These are phyloP conservation scores for Drosophila mayaguana DNA, from an alignment of 2,888 invertebrate genomes.

Conservation along the genomic window DNA sequence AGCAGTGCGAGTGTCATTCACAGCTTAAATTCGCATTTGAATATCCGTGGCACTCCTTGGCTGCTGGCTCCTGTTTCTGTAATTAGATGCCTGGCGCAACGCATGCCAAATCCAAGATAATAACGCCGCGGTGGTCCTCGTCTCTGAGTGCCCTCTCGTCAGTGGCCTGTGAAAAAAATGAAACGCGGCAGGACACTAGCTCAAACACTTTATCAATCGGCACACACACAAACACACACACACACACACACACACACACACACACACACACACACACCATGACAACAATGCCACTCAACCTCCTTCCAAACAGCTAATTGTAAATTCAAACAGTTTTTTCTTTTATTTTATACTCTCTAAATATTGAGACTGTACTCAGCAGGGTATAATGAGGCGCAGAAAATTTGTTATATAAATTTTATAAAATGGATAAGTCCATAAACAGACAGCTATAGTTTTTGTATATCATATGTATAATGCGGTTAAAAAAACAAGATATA, in stretches of 20 bases:
- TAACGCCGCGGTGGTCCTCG: constrained; percentile 77
- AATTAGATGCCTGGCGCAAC: constrained; percentile 75
- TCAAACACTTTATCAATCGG: constrained; percentile 73
- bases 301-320: constrained; percentile 73
- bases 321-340: constrained; percentile 71
- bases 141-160: constrained; percentile 70
- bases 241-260: constrained; percentile 43
- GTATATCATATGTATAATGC: too few relatives aligned
- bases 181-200: constrained; percentile 71
- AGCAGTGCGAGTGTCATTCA: constrained; percentile 61
- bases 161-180: constrained; percentile 65
- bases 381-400: neutral
- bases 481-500: too few relatives aligned
- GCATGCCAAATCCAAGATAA: constrained; percentile 76
- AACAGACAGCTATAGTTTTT: too few relatives aligned
- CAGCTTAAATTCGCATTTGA: constrained; percentile 62
- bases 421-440: too few relatives aligned
- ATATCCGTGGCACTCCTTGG: constrained; percentile 41
- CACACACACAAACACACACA: constrained; percentile 24
- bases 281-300: constrained; percentile 58
- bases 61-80: constrained; percentile 51
- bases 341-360: constrained; percentile 12
- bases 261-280: constrained; percentile 57
- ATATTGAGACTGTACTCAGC: neutral
- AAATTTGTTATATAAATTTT: neutral